Percentiles rank a stretch among this genome's conserved stretches.
Evolutionary conservation across 1,140 invertebrate genomes (phyloP).

Genomic region (Teleopsis dalmanni): DNA sequence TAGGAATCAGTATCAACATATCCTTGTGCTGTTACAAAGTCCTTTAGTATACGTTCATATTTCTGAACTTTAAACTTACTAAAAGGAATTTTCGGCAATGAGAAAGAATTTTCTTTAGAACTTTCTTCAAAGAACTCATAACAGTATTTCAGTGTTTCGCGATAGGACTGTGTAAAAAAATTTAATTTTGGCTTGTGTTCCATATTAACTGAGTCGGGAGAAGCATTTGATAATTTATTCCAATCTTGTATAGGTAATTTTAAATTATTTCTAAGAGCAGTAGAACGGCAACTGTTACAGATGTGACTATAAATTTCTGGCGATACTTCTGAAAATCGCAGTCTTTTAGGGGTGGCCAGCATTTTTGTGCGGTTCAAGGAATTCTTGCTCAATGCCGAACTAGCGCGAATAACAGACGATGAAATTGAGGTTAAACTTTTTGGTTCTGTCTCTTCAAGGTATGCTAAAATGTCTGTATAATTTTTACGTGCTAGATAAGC

Average conservation of each 20-base stretch:
- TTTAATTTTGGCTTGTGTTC: not conserved
- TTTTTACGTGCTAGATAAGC: conserved; percentile 35
- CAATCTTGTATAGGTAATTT: not conserved
- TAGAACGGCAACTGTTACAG: conserved; percentile 21
- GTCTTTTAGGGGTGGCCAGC: conserved; percentile 22
- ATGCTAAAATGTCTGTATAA: conserved; percentile 31
- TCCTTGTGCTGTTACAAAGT: conserved; percentile 25
- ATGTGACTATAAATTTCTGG: conserved; percentile 15
- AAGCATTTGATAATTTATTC: not conserved
- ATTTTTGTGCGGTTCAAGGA: conserved; percentile 24
- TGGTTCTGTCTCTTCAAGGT: conserved; percentile 25
- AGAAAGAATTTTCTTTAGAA: conserved; percentile 7
- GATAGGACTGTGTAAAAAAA: conserved; percentile 16
- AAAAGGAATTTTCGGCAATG: conserved; percentile 14
- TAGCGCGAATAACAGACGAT: conserved; percentile 26
- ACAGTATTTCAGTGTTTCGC: conserved; percentile 26
- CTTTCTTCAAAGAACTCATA: conserved; percentile 26
- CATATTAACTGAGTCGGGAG: not conserved
- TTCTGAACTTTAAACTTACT: conserved; percentile 23
- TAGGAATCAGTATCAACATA: conserved; percentile 20
- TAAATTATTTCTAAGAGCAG: not conserved
- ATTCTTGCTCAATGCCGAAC: conserved; percentile 21
- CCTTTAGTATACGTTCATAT: conserved; percentile 24
- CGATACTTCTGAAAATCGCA: conserved; percentile 18
- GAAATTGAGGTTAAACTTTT: conserved; percentile 24